phyloP scores from a whole-genome alignment of 2,797 vertebrate species.

The Oophaga sylvatica region DNA sequence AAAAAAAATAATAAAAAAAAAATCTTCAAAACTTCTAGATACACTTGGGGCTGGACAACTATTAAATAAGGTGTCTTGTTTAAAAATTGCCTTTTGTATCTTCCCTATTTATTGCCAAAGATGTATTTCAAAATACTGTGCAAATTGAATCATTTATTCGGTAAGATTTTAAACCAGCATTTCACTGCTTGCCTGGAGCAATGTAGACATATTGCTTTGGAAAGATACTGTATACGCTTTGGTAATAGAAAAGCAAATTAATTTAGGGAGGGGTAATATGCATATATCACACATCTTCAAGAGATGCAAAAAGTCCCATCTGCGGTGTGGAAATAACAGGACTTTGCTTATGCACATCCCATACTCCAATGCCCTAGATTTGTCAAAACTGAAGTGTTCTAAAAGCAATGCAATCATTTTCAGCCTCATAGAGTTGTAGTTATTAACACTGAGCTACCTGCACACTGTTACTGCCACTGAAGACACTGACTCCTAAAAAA shows the following conservation, averaged over 20 bases:
- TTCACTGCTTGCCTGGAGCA: slow-evolving; percentile 9
- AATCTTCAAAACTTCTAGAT: neutral
- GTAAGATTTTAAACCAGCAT: slow-evolving; percentile 21
- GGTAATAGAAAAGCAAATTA: slow-evolving; percentile 3
- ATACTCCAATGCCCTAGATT: slow-evolving; percentile 34
- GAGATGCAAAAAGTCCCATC: neutral
- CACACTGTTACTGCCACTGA: neutral
- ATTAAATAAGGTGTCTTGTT: neutral
- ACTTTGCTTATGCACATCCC: neutral
- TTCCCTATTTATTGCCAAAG: neutral
- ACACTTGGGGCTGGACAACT: neutral
- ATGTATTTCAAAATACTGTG: neutral
- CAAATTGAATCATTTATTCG: slow-evolving; percentile 6
- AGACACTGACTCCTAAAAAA: neutral
- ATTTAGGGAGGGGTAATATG: neutral
- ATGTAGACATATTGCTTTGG: neutral
- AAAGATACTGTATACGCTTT: neutral
- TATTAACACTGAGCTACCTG: neutral
- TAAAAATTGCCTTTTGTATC: neutral
- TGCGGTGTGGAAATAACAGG: neutral
- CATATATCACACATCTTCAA: slow-evolving; percentile 9
- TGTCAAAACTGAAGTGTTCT: neutral
- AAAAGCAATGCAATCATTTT: slow-evolving; percentile 12
- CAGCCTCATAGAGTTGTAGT: neutral
- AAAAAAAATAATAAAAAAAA: neutral